phyloP scores from a whole-genome alignment of 2,888 invertebrate genomes.

The Agriopis aurantiaria region DNA sequence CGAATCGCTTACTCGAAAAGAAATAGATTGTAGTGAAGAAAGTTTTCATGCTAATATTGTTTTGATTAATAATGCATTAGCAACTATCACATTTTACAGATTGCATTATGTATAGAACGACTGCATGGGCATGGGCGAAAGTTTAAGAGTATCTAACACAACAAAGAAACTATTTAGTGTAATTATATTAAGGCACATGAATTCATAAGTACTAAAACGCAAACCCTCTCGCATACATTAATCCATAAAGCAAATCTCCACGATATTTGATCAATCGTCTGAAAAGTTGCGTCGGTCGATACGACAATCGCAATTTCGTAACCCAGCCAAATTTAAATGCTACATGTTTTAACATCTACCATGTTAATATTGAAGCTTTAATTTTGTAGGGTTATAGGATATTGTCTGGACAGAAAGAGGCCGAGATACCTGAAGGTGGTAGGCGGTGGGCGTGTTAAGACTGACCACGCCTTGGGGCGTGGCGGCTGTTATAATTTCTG shows the following conservation, averaged over 20 bases:
- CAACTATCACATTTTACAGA: too few species aligned
- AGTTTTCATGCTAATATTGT: too few species aligned
- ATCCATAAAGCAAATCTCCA: slow-evolving; percentile 41
- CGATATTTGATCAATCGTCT: slow-evolving; percentile 81
- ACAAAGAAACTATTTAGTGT: too few species aligned
- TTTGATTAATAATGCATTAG: too few species aligned
- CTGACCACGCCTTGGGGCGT: slow-evolving; percentile 80
- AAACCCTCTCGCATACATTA: too few species aligned
- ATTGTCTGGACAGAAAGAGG: slow-evolving; percentile 69
- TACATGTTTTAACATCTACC: slow-evolving; percentile 50
- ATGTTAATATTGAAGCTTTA: slow-evolving; percentile 55
- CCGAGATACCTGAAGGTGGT: slow-evolving; percentile 62
- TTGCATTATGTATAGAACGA: too few species aligned
- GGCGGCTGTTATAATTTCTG: slow-evolving; percentile 54
- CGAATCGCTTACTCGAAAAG: too few species aligned
- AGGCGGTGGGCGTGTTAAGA: slow-evolving; percentile 75
- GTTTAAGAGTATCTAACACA: too few species aligned
- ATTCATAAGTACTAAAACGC: neutral
- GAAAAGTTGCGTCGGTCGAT: slow-evolving; percentile 81
- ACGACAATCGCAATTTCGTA: slow-evolving; percentile 69
- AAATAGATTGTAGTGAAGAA: too few species aligned
- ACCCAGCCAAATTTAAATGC: slow-evolving; percentile 53
- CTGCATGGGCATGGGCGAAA: too few species aligned
- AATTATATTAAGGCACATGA: too few species aligned
- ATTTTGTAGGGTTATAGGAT: slow-evolving; percentile 67